These are phyloP conservation scores for Solea senegalensis DNA, from an alignment of 2,113 vertebrate species.

Conservation along the genomic window DNA sequence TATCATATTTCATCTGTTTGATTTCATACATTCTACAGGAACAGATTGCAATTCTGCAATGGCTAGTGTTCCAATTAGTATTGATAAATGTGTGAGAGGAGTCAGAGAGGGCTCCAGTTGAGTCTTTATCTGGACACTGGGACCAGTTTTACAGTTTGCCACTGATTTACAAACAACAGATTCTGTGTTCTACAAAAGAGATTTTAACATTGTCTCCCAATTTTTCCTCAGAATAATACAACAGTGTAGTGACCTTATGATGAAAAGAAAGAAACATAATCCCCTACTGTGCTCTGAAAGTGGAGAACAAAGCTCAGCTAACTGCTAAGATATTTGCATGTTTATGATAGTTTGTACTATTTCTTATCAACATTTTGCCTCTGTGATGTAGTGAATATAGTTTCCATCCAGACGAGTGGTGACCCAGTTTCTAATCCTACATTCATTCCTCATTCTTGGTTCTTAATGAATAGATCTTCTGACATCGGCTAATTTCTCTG, in stretches of 20 bases:
- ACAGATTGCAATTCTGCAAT: conserved; percentile 35
- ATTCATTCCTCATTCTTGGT: neutral
- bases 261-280: conserved; percentile 16
- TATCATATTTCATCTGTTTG: conserved; percentile 45
- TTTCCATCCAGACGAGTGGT: conserved; percentile 28
- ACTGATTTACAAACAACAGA: conserved; percentile 50
- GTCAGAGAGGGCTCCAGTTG: conserved; percentile 1
- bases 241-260: neutral
- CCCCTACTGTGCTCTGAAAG: conserved; percentile 5
- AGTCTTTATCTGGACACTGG: conserved; percentile 22
- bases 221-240: conserved; percentile 5
- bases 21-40: conserved; percentile 26
- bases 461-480: neutral
- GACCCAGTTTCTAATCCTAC: conserved; percentile 62
- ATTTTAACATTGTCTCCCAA: conserved; percentile 6
- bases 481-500: too few species aligned
- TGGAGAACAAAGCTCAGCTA: conserved; percentile 18
- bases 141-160: conserved; percentile 9
- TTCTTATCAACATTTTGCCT: neutral
- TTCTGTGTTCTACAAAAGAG: conserved; percentile 42
- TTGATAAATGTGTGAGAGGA: neutral
- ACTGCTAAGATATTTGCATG: conserved; percentile 11
- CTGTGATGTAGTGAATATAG: conserved; percentile 18
- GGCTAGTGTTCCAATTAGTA: conserved; percentile 27
- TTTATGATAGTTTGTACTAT: neutral